These are phyloP conservation scores for Zaprionus ghesquierei DNA, from an alignment of 1,140 invertebrate species.

Conservation along the genomic window DNA sequence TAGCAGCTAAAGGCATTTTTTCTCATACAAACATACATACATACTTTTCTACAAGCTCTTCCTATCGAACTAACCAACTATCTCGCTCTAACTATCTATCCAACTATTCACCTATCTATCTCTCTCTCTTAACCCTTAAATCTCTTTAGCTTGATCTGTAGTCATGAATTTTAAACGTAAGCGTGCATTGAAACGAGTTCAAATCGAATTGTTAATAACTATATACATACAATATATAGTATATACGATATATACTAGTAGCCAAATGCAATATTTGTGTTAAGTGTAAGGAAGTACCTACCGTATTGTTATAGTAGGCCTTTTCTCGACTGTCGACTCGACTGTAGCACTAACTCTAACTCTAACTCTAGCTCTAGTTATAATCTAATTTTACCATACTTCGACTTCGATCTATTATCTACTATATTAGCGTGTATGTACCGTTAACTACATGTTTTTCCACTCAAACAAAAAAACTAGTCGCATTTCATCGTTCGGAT, in stretches of 20 bases:
- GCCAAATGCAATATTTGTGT: conserved; percentile 72
- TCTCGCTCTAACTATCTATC: conserved; percentile 23
- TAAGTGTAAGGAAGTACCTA: conserved; percentile 55
- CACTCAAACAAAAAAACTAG: conserved; percentile 46
- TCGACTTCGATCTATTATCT: conserved; percentile 57
- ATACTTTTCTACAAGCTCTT: conserved; percentile 24
- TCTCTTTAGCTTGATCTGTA: conserved; percentile 51
- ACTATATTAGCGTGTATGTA: conserved; percentile 66
- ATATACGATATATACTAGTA: conserved; percentile 31
- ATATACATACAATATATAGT: neutral
- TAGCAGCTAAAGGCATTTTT: conserved; percentile 69
- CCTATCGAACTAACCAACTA: conserved; percentile 22
- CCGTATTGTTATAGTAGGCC: conserved; percentile 73
- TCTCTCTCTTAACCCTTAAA: conserved; percentile 19
- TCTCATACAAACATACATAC: conserved; percentile 31
- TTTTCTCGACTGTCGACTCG: conserved; percentile 70
- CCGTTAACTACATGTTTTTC: conserved; percentile 77
- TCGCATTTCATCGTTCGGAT: conserved; percentile 68
- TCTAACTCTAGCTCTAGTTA: conserved; percentile 46
- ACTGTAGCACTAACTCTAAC: conserved; percentile 15
- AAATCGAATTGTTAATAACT: conserved; percentile 77
- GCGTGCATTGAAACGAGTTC: conserved; percentile 66
- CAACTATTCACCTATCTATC: conserved; percentile 6
- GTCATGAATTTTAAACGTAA: conserved; percentile 41
- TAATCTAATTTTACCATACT: conserved; percentile 22